A percentile compares a stretch with the other conserved stretches of the same genome.
These are phyloP conservation scores for Nasonia giraulti DNA, from an alignment of 1,140 invertebrate species.

Conservation along the genomic window DNA sequence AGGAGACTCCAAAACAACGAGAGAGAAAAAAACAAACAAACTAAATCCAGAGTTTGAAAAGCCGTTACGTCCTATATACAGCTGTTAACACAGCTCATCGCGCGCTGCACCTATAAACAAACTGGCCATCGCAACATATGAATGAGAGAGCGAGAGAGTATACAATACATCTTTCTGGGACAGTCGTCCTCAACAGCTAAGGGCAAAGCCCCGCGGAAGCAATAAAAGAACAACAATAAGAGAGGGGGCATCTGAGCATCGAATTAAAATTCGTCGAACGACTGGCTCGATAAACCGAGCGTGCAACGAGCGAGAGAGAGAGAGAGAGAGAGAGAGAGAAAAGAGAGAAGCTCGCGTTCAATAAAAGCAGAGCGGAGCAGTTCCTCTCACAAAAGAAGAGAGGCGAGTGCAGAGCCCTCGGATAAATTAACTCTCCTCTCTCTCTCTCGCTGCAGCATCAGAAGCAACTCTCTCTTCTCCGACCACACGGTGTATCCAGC, in stretches of 20 bases:
- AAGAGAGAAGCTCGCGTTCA: background rate
- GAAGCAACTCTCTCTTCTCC: background rate
- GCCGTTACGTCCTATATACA: background rate
- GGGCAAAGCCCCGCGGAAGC: constrained; percentile 19
- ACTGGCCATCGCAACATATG: background rate
- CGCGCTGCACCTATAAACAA: background rate
- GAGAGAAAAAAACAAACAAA: too few relatives aligned
- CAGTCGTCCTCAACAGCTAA: background rate
- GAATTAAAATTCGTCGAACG: constrained; percentile 13
- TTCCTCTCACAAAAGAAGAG: background rate
- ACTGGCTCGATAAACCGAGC: background rate
- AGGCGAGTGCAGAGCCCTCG: constrained; percentile 8
- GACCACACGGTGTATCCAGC: background rate
- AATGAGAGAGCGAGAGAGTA: background rate
- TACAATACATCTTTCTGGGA: background rate
- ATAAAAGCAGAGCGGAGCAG: background rate
- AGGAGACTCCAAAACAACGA: too few relatives aligned
- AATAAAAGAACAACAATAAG: background rate
- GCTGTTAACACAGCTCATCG: background rate
- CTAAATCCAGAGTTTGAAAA: background rate
- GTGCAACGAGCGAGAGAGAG: background rate
- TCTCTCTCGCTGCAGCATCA: too few relatives aligned
- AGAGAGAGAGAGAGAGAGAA: background rate
- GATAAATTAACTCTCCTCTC: constrained; percentile 12
- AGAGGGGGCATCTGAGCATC: background rate